Base-by-base conservation (phyloP, 2,113 vertebrate species). In the Speoplatyrhinus poulsoni region DNA sequence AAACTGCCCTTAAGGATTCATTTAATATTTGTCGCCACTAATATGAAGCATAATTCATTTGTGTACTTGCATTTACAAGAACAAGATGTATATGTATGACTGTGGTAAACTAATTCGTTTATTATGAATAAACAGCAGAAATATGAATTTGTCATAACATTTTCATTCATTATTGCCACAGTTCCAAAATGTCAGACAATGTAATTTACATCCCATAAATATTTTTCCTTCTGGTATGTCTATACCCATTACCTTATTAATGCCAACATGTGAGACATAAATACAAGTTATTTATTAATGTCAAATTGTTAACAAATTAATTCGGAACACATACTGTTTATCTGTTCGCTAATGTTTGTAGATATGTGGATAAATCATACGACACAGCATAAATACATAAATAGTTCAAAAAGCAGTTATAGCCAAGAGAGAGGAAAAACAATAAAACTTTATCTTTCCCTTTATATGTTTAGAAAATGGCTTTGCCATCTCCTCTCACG, bases 381-480 rank as follows among this genome's bases (percentile, higher is more conserved):
- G 12, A 46, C 9, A 49, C 11, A 48, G 19, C 65, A 66, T 36
- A 62, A 66, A 67, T 62, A 50, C 12, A 33, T 46, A 36, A 47
- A 71, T 64, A 76, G 67, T 71, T 69, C 41, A 26, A 26, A 26
- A 26, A 71, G 62, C 69, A 76, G 75, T 65, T 80, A 13, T 52
- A 71, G 60, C 66, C 41, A 63, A 57, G 19, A 56, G 10, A 65
- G 48, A 49, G 65, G 58, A 52, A 69, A 53, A 73, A 50, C 69
- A 16, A 65, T 75, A 69, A 58, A 12, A 19, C 89, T 86, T 94
- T 94, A 76, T 89, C 73, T 82, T 68, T 87, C 67, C 92, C 92
- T 94, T 94, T 91, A 92, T 95, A 92, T 93, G 94, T 95, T 95
- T 96, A 93, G 93, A 93, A 91, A 86, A 94, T 94, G 94, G 95